Evolutionary conservation across 2,113 vertebrate genomes (phyloP).

Genomic region (Nothobranchius furzeri): DNA sequence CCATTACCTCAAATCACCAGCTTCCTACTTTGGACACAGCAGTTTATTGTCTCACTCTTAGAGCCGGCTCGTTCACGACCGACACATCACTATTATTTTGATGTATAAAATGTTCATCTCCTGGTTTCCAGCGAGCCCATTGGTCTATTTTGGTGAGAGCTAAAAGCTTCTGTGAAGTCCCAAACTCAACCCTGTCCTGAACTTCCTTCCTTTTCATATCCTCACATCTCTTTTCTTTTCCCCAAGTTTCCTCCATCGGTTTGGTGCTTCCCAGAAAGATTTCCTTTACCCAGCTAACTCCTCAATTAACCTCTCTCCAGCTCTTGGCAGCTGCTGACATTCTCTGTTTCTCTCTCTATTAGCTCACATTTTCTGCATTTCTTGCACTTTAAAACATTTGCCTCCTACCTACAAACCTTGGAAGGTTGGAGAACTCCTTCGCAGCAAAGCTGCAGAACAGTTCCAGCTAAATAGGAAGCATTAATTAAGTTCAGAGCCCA

Average conservation of each 20-base stretch:
- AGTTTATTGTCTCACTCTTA: too few species aligned
- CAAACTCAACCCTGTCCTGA: background rate
- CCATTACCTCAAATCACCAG: too few species aligned
- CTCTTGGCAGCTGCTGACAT: constrained; percentile 22
- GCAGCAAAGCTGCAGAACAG: constrained; percentile 8
- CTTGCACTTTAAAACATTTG: constrained; percentile 14
- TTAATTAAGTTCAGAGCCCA: background rate
- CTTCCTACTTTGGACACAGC: too few species aligned
- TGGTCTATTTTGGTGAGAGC: constrained; percentile 15
- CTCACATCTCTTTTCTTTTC: constrained; percentile 1
- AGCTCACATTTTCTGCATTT: constrained; percentile 25
- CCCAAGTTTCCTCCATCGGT: background rate
- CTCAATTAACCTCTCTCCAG: constrained; percentile 47
- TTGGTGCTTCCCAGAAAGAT: constrained; percentile 27
- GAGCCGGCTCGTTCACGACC: too few species aligned
- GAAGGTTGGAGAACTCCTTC: background rate
- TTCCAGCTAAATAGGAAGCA: constrained; percentile 16
- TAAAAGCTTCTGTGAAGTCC: background rate
- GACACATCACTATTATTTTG: too few species aligned
- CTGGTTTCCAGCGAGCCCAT: background rate
- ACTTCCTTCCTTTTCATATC: constrained; percentile 1
- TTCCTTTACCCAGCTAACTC: constrained; percentile 28
- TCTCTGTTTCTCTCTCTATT: constrained; percentile 29
- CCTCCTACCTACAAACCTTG: constrained; percentile 2
- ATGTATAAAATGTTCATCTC: background rate